Evolutionary conservation across 2,113 vertebrate species (phyloP), one percentile per base, ranked within the genome.

Genomic region (Notiomystis cincta): DNA sequence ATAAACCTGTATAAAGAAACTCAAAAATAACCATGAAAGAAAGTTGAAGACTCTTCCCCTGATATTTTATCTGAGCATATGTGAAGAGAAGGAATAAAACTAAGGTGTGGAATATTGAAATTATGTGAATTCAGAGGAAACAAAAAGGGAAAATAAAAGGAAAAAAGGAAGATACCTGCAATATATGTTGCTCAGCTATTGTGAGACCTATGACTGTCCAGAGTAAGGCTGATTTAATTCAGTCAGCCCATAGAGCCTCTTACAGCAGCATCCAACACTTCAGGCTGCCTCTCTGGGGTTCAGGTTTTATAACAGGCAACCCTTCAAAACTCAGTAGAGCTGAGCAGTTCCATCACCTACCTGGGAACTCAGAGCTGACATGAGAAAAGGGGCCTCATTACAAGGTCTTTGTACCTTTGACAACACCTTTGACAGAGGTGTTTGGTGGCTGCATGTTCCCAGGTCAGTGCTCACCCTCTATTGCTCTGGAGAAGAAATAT

Each of bases 361-460:
- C n/a, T n/a, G 7, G 24, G 35, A 85, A 1, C 30, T 28, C 69
- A 33, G 18, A 82, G 51, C 22, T 18, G 12, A 3, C 22, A 38
- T 15, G 61, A 86, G 66, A 13, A 71, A 58, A 75, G 17, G 9
- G 2, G 17, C 11, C 13, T 45, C 0, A 0, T 62, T n/a, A 16
- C 35, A 60, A 61, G 27, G 16, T 13, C 24, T 83, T 62, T 33
- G 12, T 33, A 35, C 11, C 61, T 76, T 16, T 35, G 42, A 13
- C 35, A 86, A 21, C 9, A 6, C 15, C 25, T 57, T 31, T 62
- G 19, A 27, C 35, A 61, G n/a, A 91, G 42, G 27, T 23, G 4
- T 50, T 61, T 80, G 51, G 11, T 65, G 30, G 27, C 24, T 92
- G 35, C 13, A 15, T 2, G 11, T 67, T 83, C 64, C 10, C 23